Conservation (phyloP, 2,888 invertebrate species). For the Sericinus montela region DNA sequence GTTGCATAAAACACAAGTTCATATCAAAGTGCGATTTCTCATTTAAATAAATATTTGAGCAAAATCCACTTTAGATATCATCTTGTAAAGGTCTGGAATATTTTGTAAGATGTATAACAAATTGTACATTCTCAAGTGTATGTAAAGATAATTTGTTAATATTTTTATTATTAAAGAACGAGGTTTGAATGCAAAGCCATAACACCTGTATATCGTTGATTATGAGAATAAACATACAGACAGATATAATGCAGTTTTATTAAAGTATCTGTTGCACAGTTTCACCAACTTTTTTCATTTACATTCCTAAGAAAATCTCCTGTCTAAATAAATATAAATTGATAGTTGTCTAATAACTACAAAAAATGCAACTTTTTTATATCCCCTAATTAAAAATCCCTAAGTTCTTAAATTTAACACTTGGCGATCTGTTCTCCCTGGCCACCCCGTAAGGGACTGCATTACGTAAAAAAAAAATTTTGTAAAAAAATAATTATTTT, state of each 20-base stretch:
- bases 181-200: slow-evolving; percentile 75
- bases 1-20: slow-evolving; percentile 37
- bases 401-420: no score
- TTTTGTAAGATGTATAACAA: slow-evolving; percentile 73
- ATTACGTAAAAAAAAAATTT: no score
- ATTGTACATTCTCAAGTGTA: slow-evolving; percentile 77
- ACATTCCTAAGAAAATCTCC: no score
- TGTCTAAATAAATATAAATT: no score
- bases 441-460: no score
- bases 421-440: no score
- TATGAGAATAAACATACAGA: slow-evolving; percentile 71
- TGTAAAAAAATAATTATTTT: no score
- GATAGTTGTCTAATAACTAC: no score
- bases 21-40: slow-evolving; percentile 31
- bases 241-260: slow-evolving; percentile 30
- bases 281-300: no score
- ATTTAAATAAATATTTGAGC: slow-evolving; percentile 11
- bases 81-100: slow-evolving; percentile 56
- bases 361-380: no score
- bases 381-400: no score
- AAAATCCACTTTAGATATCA: slow-evolving; percentile 31
- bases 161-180: slow-evolving; percentile 71
- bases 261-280: not conserved
- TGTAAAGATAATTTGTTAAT: slow-evolving; percentile 79
- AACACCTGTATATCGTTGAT: slow-evolving; percentile 78